A percentile compares a stretch with the other conserved stretches of the same genome.
These are phyloP conservation scores for Tragelaphus scriptus DNA, from an alignment of 2,113 vertebrate genomes.

Conservation along the genomic window DNA sequence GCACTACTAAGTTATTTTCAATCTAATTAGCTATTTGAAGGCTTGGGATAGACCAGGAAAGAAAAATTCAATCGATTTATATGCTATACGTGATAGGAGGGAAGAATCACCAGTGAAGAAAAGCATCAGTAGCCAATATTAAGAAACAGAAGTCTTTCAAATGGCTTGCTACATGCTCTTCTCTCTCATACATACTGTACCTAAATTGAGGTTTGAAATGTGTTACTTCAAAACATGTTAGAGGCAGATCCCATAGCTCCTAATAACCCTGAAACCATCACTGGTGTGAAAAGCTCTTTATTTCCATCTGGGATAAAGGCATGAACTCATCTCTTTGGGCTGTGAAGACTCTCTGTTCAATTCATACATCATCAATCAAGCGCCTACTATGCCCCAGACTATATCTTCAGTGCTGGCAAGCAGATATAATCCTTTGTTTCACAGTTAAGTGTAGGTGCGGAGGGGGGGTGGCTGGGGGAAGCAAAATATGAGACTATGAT, in stretches of 20 bases:
- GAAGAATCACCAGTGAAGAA: neutral
- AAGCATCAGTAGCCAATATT: neutral
- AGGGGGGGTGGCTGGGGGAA: neutral
- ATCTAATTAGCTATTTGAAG: neutral
- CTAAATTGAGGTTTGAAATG: neutral
- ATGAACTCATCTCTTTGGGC: neutral
- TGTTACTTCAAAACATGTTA: neutral
- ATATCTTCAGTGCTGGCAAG: neutral
- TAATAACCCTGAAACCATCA: neutral
- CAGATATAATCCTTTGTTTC: neutral
- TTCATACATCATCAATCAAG: neutral
- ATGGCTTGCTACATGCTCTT: neutral
- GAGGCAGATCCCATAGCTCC: neutral
- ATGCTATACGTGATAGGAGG: neutral
- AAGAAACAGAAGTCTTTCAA: neutral
- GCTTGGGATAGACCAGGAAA: neutral
- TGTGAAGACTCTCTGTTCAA: neutral
- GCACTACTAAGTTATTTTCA: neutral
- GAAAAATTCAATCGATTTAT: neutral
- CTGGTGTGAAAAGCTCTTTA: neutral
- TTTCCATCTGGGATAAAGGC: neutral
- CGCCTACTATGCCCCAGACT: neutral
- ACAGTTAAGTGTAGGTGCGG: neutral
- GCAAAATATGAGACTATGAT: neutral
- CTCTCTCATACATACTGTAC: neutral